A percentile compares a stretch with the other conserved stretches of the same genome.
Conservation (phyloP, 2,797 vertebrate species). For the Lacerta viridis region DNA sequence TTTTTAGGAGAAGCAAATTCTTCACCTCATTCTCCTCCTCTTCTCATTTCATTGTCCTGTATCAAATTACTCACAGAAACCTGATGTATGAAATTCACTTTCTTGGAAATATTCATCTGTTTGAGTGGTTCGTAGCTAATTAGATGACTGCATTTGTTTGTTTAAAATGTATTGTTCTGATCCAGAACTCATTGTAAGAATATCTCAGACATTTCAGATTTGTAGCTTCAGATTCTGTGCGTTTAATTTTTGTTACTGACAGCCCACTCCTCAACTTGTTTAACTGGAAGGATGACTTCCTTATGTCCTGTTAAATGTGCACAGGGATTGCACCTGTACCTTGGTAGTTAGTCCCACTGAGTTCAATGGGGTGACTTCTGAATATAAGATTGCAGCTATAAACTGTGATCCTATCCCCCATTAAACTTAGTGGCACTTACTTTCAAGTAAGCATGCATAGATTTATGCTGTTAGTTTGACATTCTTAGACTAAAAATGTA, state of each 20-base stretch:
- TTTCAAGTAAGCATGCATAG: neutral
- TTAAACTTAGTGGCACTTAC: neutral
- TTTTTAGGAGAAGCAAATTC: neutral
- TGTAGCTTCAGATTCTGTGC: neutral
- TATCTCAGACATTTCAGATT: neutral
- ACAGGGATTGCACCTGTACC: neutral
- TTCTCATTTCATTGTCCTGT: neutral
- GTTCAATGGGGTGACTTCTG: too few species aligned
- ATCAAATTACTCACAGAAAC: neutral
- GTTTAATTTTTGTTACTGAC: neutral
- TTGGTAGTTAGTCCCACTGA: neutral
- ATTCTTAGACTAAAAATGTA: neutral
- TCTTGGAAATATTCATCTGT: neutral
- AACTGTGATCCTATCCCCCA: neutral
- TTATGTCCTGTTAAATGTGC: neutral
- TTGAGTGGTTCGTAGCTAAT: neutral
- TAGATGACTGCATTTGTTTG: neutral
- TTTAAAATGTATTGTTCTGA: neutral
- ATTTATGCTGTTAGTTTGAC: neutral
- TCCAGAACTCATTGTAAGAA: neutral
- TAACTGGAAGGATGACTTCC: neutral
- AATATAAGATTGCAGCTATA: neutral
- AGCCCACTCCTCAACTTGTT: neutral
- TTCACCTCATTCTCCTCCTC: neutral
- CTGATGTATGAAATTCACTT: neutral